Evolutionary conservation across 2,113 vertebrate species (phyloP), one percentile per base, ranked within the genome.

Genomic region (Cariama cristata): DNA sequence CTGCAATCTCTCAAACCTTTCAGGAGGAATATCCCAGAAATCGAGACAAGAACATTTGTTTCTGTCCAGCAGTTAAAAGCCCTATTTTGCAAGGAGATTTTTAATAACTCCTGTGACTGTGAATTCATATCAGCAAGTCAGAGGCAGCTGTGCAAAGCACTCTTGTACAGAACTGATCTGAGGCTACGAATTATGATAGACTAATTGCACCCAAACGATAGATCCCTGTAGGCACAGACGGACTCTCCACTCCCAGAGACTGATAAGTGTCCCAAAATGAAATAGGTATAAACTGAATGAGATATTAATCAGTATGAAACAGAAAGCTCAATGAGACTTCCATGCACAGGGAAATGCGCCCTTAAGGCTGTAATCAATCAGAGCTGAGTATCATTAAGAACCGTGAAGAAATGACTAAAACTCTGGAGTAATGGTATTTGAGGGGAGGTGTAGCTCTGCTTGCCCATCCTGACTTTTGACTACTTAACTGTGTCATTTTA

Each of bases 351-450:
- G 75, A 74, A 93, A 91, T 50, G 26, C 66, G 49, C 74, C 90
- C 79, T 86, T 86, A 88, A 81, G 62, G n/a, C 44, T 93, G 16
- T 80, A 84, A 84, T 88, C 56, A 79, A 38, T 95, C 72, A 91
- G 86, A 92, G 49, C 28, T 8, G 4, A 86, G 69, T 52, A 56
- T 60, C 68, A 84, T 87, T 91, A 95, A 85, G 62, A 95, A 92
- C 60, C 73, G 72, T 59, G 71, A 92, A 88, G 68, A 92, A 92
- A 91, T 0, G 0, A 67, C 23, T 96, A 56, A 91, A 90, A 81
- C 60, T 89, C 15, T 1, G 18, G 60, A 22, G 28, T 68, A 81
- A 88, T 49, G 56, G 22, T 63, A 53, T 89, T 91, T 86, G 82
- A 88, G 18, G 1, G 1, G 72, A 88, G 53, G 69, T 56, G 75